Evolutionary conservation across 2,113 vertebrate genomes (phyloP).

Genomic region (Sander lucioperca): DNA sequence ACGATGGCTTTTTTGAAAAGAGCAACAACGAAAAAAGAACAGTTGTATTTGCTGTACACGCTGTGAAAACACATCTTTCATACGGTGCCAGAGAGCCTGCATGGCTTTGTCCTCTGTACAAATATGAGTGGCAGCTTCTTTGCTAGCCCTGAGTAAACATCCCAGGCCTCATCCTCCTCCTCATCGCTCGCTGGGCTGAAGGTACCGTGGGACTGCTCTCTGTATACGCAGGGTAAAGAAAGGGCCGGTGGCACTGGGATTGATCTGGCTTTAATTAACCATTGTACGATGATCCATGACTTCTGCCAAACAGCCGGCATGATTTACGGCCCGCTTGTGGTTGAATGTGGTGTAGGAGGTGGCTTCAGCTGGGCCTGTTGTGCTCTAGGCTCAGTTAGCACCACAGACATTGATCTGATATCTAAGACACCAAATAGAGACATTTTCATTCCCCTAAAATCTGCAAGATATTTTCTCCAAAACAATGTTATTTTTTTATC

Average conservation of each 20-base stretch:
- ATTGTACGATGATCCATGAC: constrained; percentile 62
- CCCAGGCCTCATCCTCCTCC: constrained; percentile 27
- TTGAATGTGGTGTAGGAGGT: constrained; percentile 14
- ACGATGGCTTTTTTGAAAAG: constrained; percentile 16
- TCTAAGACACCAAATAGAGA: background rate
- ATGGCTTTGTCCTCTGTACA: constrained; percentile 66
- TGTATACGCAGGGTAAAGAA: constrained; percentile 28
- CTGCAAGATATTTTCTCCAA: background rate
- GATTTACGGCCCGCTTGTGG: constrained; percentile 57
- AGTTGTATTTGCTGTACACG: constrained; percentile 63
- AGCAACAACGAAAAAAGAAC: constrained; percentile 37
- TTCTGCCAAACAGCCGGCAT: constrained; percentile 53
- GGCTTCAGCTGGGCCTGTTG: constrained; percentile 2
- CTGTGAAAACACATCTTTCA: constrained; percentile 67
- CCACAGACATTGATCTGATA: background rate
- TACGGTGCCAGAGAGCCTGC: constrained; percentile 64
- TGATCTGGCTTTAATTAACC: constrained; percentile 70
- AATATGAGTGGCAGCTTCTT: constrained; percentile 70
- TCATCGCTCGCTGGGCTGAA: constrained; percentile 18
- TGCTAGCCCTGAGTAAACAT: constrained; percentile 59
- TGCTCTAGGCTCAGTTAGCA: background rate
- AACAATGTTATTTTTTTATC: background rate
- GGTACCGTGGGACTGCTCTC: constrained; percentile 52
- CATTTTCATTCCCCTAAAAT: background rate
- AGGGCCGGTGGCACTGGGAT: constrained; percentile 56